Evolutionary conservation across 92 coral and sea anemone genomes (phyloP), one percentile per base, ranked within the genome.

Genomic region (Phenganax subtilis): DNA sequence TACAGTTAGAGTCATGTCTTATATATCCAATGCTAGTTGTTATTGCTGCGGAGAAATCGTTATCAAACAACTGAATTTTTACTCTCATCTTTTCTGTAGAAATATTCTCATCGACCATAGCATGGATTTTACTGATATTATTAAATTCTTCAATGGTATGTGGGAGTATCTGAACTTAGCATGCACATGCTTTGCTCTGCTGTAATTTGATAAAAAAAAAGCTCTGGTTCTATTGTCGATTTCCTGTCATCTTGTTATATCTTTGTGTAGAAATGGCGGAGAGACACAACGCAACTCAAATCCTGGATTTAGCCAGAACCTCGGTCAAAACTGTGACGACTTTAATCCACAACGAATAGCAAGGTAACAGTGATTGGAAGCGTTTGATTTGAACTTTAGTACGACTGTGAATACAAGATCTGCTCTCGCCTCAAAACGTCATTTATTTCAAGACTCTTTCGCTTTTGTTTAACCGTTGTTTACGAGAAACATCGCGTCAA

Each of bases 81-180:
- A 6, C 31, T n/a, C 2, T 51, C 12, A 55, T 57, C 51, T 59
- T 68, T 70, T 5, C 85, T 87, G 17, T 72, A 94, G 98, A 87
- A 96, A 94, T 75, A 94, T 94, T 11, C 86, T 94, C 55, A 86
- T 94, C 53, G 98, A 94, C 73, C 92, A 94, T 88, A 90, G 91
- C 66, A 94, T 94, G 98, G 98, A 94, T 81, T 94, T 94, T 89
- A 94, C 98, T 9, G 98, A 94, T 67, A 91, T 94, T 81, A 94
- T 94, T 76, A 94, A 94, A 82, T 94, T 94, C 87, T 94, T 94
- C 90, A 94, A 94, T 52, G 98, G 98, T 94, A 80, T 27, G 92
- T 75, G 25, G 6, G 9, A 51, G 56, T 2, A 37, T 37, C 47
- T 37, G 47, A 37, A 37, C 5, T 37, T 37, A 37, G 47, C 47